These are phyloP conservation scores for Lysandra bellargus DNA, from an alignment of 2,888 invertebrate genomes.

Conservation along the genomic window DNA sequence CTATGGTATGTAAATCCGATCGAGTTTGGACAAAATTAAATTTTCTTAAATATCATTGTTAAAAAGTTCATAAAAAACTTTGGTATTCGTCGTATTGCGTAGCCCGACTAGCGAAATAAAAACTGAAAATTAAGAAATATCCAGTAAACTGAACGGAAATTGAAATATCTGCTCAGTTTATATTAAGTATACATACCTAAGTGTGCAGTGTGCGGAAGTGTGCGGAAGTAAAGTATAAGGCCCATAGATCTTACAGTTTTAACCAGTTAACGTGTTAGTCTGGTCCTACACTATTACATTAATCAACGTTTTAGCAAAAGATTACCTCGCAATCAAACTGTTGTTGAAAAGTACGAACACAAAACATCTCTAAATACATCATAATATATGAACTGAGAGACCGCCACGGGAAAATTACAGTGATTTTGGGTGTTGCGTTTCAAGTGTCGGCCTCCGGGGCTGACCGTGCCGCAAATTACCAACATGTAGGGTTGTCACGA, in stretches of 20 bases:
- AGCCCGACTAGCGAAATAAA: background rate
- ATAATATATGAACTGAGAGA: slow-evolving; percentile 4
- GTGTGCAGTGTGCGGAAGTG: too few relatives aligned
- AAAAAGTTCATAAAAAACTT: background rate
- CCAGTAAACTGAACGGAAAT: too few relatives aligned
- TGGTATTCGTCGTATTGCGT: background rate
- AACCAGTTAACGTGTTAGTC: background rate
- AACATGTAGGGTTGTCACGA: background rate
- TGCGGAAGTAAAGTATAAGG: too few relatives aligned
- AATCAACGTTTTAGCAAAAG: background rate
- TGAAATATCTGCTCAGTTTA: too few relatives aligned
- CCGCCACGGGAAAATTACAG: slow-evolving; percentile 39
- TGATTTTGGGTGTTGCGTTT: slow-evolving; percentile 38
- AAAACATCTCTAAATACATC: slow-evolving; percentile 17
- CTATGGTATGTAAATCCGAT: slow-evolving; percentile 10
- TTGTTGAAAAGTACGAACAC: background rate
- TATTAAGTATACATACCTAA: too few relatives aligned
- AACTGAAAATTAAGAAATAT: too few relatives aligned
- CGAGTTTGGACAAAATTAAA: background rate
- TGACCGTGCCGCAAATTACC: slow-evolving; percentile 46
- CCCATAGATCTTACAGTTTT: background rate
- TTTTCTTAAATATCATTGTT: background rate
- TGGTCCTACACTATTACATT: background rate
- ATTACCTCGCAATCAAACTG: background rate
- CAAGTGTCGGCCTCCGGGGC: slow-evolving; percentile 34